A percentile compares a stretch with the other conserved stretches of the same genome.
Evolutionary conservation across 2,888 invertebrate species (phyloP).

Genomic region (Dynastes grantii): DNA sequence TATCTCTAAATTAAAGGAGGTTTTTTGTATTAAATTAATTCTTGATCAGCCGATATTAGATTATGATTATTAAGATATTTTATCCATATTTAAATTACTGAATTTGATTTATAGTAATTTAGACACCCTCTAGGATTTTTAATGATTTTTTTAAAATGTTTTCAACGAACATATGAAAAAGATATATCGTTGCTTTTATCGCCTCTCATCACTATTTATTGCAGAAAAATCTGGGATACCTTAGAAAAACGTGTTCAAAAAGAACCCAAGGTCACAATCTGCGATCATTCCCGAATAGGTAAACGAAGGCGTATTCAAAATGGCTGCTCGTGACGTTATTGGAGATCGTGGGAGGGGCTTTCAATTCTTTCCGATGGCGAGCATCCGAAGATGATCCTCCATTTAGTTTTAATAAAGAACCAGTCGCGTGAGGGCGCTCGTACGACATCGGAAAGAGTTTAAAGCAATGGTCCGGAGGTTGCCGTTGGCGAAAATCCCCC

Average conservation of each 20-base stretch:
- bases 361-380: constrained; percentile 28
- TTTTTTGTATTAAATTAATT: no score
- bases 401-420: no score
- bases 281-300: constrained; percentile 7
- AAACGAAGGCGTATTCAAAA: neutral
- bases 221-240: constrained; percentile 46
- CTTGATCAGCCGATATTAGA: no score
- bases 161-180: no score
- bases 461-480: constrained; percentile 24
- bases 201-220: neutral
- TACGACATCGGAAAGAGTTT: constrained; percentile 26
- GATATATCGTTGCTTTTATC: no score
- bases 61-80: no score
- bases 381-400: constrained; percentile 5
- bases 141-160: no score
- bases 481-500: constrained; percentile 18
- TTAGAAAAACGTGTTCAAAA: constrained; percentile 29
- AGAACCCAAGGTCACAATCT: neutral
- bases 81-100: no score
- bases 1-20: no score
- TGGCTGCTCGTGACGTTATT: neutral
- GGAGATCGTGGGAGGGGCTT: constrained; percentile 46
- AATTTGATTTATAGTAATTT: no score
- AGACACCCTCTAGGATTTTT: no score
- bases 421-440: constrained; percentile 22